These are phyloP conservation scores for Venustoraphidia nigricollis DNA, from an alignment of 2,888 invertebrate species.

Conservation along the genomic window DNA sequence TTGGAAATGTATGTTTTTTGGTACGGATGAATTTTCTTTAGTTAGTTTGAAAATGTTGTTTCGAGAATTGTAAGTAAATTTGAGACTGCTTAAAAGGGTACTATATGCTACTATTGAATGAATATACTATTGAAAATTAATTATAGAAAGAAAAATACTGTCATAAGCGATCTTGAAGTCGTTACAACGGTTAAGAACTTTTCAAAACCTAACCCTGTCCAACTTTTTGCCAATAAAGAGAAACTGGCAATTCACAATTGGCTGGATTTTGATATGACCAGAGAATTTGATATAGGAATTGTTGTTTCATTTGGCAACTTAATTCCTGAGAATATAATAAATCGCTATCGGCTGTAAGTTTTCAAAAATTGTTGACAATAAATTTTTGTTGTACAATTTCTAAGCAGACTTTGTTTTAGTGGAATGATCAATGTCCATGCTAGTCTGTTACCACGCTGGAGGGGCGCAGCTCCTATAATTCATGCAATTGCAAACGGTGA, in stretches of 20 bases:
- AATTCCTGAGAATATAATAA: constrained; percentile 60
- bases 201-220: constrained; percentile 42
- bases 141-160: constrained; percentile 34
- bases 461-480: constrained; percentile 85
- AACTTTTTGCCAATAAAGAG: constrained; percentile 47
- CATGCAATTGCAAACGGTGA: constrained; percentile 77
- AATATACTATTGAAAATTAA: not conserved
- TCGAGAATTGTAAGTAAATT: constrained; percentile 42
- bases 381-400: constrained; percentile 4
- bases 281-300: constrained; percentile 66
- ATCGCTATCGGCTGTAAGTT: constrained; percentile 68
- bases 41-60: constrained; percentile 54
- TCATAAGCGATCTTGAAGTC: constrained; percentile 44
- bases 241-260: constrained; percentile 46
- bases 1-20: constrained; percentile 68
- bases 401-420: constrained; percentile 30
- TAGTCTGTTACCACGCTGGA: constrained; percentile 79
- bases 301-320: constrained; percentile 90
- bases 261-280: constrained; percentile 34
- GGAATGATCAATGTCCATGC: constrained; percentile 92
- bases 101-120: not conserved
- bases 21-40: constrained; percentile 69
- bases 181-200: constrained; percentile 47
- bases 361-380: constrained; percentile 3
- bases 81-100: constrained; percentile 4